Evolutionary conservation across 2,113 vertebrate genomes (phyloP).

Genomic region (Sapajus apella): DNA sequence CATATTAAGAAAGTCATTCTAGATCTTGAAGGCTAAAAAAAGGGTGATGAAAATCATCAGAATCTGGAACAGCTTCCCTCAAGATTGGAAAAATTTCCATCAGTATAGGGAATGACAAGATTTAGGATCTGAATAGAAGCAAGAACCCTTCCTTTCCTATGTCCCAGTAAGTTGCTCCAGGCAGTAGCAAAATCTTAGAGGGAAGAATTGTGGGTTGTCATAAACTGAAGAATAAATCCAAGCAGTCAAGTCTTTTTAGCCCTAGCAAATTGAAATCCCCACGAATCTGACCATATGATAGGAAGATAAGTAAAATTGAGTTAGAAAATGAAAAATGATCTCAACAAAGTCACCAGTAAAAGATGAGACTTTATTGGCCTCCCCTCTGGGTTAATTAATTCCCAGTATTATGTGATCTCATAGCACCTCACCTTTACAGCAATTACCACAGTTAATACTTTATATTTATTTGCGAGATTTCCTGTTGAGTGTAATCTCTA

Average conservation of each 20-base stretch:
- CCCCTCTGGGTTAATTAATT: not conserved
- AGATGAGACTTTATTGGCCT: not conserved
- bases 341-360: not conserved
- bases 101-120: not conserved
- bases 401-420: not conserved
- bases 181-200: not conserved
- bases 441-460: not conserved
- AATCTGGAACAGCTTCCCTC: not conserved
- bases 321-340: not conserved
- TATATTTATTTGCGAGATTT: not conserved
- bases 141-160: not conserved
- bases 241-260: not conserved
- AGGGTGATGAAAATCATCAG: not conserved
- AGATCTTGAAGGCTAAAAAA: not conserved
- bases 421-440: not conserved
- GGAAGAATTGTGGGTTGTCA: not conserved
- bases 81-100: not conserved
- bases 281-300: not conserved
- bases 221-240: not conserved
- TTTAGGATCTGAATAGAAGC: not conserved
- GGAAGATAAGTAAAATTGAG: not conserved
- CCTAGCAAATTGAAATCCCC: not conserved
- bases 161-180: not conserved
- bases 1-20: not conserved
- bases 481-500: too few relatives aligned